Base-by-base conservation (phyloP, 2,888 invertebrate genomes). In the Mythimna pallens region DNA sequence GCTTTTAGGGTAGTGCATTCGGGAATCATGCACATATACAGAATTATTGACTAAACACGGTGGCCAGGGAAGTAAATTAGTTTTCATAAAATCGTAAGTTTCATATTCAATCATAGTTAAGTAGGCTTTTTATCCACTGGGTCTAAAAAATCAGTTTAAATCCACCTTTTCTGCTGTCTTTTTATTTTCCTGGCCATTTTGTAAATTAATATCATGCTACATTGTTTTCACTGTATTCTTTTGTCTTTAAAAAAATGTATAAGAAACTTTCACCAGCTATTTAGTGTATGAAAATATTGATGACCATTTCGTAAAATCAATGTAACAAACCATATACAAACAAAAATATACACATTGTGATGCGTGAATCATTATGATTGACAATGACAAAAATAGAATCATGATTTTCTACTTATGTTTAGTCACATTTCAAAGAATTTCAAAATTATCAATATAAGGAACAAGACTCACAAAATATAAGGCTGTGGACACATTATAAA, bases 1-100 rank as follows among this genome's bases (percentile, higher is more conserved):
- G 93, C 93, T 91, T 91, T 70, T 88, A 91, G 92, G 94, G 93
- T 85, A 92, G 95, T 95, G 95, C 96, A 96, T 95, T 95, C 95
- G 89, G 95, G 95, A 93, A 78, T 88, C 96, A 96, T 96, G 96
- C 96, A 95, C 96, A 93, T 92, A 88, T 91, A 94, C 93, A 93
- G 76, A 85, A 82, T 78, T 84, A 87, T 85, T 61, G 52, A 81
- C 83, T 86, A 85, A 82, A 89, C 88, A 89, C 85, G 78, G 54
- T 83, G 87, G 85, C 83, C 88, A 91, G 89, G 87, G 89, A 90
- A 89, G 80, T 83, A 73, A 76, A 73, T 69, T 57, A 40, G 17
- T 57, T 70, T 61, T 70, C 36, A 12, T 3, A 36, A 62, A 69
- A n/a, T 12, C n/a, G 8, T 36, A 10, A 36, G n/a, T n/a, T 30